Evolutionary conservation across 2,113 vertebrate species (phyloP).

Genomic region (Psilopogon haemacephalus): DNA sequence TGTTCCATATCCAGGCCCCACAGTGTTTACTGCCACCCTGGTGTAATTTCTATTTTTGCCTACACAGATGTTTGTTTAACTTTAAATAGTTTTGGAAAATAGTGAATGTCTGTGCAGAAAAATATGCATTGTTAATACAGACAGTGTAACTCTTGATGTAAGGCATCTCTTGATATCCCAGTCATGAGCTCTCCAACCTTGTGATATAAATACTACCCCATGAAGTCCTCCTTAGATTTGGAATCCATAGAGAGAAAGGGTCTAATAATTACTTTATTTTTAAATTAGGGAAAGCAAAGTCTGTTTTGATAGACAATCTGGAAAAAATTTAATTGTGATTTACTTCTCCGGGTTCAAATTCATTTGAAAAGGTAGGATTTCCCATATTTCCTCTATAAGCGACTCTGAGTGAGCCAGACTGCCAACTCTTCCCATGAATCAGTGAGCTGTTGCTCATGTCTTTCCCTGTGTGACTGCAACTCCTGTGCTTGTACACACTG

Average conservation of each 20-base stretch:
- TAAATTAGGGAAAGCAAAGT: neutral
- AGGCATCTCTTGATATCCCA: neutral
- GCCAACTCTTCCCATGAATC: neutral
- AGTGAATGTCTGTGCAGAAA: neutral
- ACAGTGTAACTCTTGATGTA: neutral
- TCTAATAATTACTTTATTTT: neutral
- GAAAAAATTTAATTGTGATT: neutral
- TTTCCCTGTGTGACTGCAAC: neutral
- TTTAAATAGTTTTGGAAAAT: neutral
- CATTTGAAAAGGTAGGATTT: neutral
- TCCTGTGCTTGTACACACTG: neutral
- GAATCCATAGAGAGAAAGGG: neutral
- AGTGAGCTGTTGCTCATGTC: neutral
- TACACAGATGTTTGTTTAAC: neutral
- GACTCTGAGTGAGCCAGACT: neutral
- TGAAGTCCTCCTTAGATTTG: neutral
- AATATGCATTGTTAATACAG: neutral
- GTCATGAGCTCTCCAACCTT: neutral
- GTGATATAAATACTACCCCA: neutral
- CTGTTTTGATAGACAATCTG: neutral
- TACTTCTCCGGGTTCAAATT: neutral
- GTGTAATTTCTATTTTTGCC: neutral
- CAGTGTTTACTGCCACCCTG: neutral
- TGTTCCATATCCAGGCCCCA: neutral
- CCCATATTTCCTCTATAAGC: neutral